Conservation (phyloP, 2,888 invertebrate species). For the Ennomos erosarius region DNA sequence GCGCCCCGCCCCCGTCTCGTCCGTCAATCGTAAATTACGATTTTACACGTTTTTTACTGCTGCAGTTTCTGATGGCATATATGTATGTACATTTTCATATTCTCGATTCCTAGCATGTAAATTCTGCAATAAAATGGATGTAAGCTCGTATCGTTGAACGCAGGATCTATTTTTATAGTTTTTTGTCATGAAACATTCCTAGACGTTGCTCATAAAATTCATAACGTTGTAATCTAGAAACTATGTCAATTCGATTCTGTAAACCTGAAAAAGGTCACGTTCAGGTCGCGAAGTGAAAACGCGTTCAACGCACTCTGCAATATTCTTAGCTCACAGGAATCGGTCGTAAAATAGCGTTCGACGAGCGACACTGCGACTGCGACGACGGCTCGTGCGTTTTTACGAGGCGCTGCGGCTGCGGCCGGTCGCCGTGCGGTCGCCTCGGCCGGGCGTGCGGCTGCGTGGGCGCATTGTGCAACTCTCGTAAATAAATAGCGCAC, state of each 20-base stretch:
- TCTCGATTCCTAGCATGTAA: conserved; percentile 25
- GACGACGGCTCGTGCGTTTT: conserved; percentile 47
- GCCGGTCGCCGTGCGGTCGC: conserved; percentile 40
- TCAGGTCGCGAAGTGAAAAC: conserved; percentile 20
- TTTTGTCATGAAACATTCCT: conserved; percentile 8
- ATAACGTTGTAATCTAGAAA: neutral
- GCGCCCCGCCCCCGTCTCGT: conserved; percentile 25
- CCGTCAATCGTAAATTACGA: conserved; percentile 37
- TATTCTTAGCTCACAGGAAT: conserved; percentile 57
- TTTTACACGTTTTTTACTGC: conserved; percentile 40
- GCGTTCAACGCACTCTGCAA: conserved; percentile 45
- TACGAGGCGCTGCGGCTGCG: conserved; percentile 49
- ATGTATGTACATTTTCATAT: conserved; percentile 33
- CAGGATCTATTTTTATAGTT: conserved; percentile 13
- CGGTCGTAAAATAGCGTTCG: conserved; percentile 59
- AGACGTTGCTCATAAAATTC: neutral
- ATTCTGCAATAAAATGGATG: conserved; percentile 22
- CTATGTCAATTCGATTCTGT: neutral
- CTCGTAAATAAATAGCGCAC: conserved; percentile 53
- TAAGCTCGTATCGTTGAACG: conserved; percentile 6
- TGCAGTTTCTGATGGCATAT: conserved; percentile 27
- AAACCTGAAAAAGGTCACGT: conserved; percentile 19
- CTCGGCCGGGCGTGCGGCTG: conserved; percentile 2
- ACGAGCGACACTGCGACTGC: conserved; percentile 40
- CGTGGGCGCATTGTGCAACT: conserved; percentile 45